phyloP scores from a whole-genome alignment of 1,140 invertebrate genomes.

The Papilio helenus region DNA sequence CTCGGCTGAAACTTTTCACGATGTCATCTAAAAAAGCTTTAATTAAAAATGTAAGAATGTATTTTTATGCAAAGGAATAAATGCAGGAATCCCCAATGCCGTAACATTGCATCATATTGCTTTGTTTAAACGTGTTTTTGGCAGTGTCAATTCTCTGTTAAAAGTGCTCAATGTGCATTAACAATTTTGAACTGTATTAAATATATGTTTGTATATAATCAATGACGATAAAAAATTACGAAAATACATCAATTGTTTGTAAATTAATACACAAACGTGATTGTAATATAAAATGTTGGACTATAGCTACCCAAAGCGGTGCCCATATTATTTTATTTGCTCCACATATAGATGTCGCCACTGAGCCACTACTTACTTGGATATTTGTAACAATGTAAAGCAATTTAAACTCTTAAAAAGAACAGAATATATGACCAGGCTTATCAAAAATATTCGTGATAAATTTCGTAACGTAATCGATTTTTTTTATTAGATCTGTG shows the following conservation, averaged over 20 bases:
- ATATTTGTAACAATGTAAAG: background rate
- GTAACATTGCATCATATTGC: background rate
- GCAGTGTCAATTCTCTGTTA: background rate
- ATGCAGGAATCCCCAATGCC: background rate
- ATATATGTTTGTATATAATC: background rate
- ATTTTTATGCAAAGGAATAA: background rate
- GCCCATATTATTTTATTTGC: background rate
- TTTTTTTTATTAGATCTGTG: no score
- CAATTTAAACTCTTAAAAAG: background rate
- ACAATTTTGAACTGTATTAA: background rate
- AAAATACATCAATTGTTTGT: background rate
- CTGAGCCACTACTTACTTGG: background rate
- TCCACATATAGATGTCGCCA: background rate
- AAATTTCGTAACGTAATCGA: no score
- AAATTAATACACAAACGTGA: background rate
- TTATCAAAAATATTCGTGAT: no score
- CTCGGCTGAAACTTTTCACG: background rate
- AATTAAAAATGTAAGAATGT: background rate
- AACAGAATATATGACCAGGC: background rate
- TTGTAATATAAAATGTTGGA: background rate
- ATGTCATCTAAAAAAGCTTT: conserved; percentile 1
- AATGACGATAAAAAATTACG: background rate
- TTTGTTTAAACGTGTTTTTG: background rate
- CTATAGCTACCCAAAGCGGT: conserved; percentile 9
- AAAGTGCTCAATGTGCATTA: background rate